Percentiles rank a stretch among this genome's conserved stretches.
Evolutionary conservation across 2,797 vertebrate genomes (phyloP).

Genomic region (Decapterus maruadsi): DNA sequence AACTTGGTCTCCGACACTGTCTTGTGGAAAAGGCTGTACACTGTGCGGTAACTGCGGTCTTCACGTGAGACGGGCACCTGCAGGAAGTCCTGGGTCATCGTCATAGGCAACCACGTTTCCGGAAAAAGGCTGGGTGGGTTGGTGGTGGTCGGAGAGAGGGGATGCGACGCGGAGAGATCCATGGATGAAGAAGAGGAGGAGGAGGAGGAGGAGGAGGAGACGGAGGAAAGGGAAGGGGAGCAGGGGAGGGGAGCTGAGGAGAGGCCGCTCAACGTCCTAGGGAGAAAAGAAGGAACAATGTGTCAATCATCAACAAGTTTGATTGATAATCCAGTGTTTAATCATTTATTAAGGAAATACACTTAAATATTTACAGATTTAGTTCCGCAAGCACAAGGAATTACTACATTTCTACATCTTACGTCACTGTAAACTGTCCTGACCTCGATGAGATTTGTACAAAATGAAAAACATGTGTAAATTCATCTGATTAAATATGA

Average conservation of each 20-base stretch:
- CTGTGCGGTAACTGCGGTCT: slow-evolving; percentile 98
- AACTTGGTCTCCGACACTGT: slow-evolving; percentile 98
- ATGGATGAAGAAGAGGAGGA: slow-evolving; percentile 77
- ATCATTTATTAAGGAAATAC: background rate
- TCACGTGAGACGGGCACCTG: slow-evolving; percentile 98
- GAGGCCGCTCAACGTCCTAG: slow-evolving; percentile 92
- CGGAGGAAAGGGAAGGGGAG: slow-evolving; percentile 26
- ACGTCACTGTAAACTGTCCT: background rate
- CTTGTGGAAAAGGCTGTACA: slow-evolving; percentile 99
- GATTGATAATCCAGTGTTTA: background rate
- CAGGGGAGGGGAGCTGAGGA: slow-evolving; percentile 73
- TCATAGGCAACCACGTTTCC: slow-evolving; percentile 97
- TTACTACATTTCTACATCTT: background rate
- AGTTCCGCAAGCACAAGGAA: background rate
- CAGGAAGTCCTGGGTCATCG: slow-evolving; percentile 94
- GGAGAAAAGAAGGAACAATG: slow-evolving; percentile 3
- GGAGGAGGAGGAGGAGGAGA: slow-evolving; percentile 57
- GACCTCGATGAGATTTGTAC: background rate
- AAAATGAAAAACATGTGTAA: background rate
- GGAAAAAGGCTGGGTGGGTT: slow-evolving; percentile 92
- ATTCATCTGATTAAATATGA: background rate
- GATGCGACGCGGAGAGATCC: slow-evolving; percentile 74
- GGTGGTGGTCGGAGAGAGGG: slow-evolving; percentile 87
- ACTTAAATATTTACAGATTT: background rate
- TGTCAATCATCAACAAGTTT: background rate